Percentiles rank a stretch among this genome's conserved stretches.
Conservation (phyloP, 2,888 invertebrate genomes). For the Agrotis ipsilon region DNA sequence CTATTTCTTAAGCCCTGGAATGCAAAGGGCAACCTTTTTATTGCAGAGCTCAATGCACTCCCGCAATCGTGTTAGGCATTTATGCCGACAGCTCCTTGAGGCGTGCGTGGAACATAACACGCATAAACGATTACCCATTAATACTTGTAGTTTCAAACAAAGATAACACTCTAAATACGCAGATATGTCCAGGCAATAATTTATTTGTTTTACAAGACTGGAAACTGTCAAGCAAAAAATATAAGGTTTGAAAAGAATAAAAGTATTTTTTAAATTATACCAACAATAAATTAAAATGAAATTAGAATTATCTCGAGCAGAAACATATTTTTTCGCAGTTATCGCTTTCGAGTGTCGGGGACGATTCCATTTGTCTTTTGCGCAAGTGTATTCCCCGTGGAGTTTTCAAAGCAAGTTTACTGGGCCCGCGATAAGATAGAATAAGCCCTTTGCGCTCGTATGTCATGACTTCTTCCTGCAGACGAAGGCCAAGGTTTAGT, state of each 20-base stretch:
- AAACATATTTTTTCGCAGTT: constrained; percentile 76
- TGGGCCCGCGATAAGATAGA: constrained; percentile 84
- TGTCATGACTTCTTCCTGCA: constrained; percentile 79
- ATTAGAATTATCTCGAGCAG: constrained; percentile 61
- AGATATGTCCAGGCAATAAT: constrained; percentile 29
- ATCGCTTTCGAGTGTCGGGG: constrained; percentile 74
- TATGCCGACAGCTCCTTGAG: too few relatives aligned
- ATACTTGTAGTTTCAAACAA: constrained; percentile 20
- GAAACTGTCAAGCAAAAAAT: constrained; percentile 16
- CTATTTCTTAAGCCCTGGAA: too few relatives aligned
- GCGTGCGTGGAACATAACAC: too few relatives aligned
- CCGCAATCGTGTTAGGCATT: too few relatives aligned
- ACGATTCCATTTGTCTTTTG: constrained; percentile 84
- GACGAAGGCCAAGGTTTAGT: constrained; percentile 67
- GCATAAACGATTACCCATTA: too few relatives aligned
- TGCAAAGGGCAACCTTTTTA: too few relatives aligned
- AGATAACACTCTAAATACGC: constrained; percentile 10
- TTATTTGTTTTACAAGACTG: constrained; percentile 26
- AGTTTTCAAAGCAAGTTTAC: constrained; percentile 85
- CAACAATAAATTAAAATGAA: constrained; percentile 63
- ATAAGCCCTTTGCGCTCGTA: constrained; percentile 84
- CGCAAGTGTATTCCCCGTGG: constrained; percentile 82
- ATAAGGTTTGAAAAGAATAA: constrained; percentile 26
- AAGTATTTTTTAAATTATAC: constrained; percentile 30
- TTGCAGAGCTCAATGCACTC: too few relatives aligned